Evolutionary conservation across 1,140 invertebrate species (phyloP), one percentile per base, ranked within the genome.

Genomic region (Drosophila kohkoa): DNA sequence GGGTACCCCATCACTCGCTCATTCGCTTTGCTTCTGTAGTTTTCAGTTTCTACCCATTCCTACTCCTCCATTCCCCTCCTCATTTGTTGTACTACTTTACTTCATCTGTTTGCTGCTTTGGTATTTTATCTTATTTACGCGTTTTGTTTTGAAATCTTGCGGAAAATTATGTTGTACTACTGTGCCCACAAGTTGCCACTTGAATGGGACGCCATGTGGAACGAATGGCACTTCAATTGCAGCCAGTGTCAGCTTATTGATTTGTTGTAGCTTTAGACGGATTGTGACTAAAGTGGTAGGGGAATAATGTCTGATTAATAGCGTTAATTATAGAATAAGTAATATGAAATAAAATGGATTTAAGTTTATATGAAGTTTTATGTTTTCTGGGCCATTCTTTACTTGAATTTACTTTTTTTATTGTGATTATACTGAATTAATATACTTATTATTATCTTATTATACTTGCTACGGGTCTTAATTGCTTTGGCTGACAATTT

Each of bases 131-230:
- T 70, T 77, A 69, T 87, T 82, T 75, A 64, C 76, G 76, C 54
- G 58, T 67, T 80, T 72, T 54, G 72, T 77, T 65, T 70, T 71
- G 72, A 74, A 83, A 83, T 82, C 73, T 78, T 70, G 77, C 85
- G 83, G 76, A 77, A 86, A 86, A 86, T 86, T 67, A 88, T 88
- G 82, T 86, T 86, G 82, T 77, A 88, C 73, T 63, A 62, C 28
- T 41, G 48, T 49, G 48, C 15, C 15, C 15, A 15, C 15, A 15
- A 15, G 15, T 15, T 15, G 30, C 25, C 25, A 75, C 75, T 62
- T 70, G 52, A 70, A 38, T 58, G 59, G 25, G 60, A 41, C 28
- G 13, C 45, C 45, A 51, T 59, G 20, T 35, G 28, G 30, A 65
- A 65, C 71, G 15, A 15, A 32, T 66, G 43, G 32, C 16, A 8